A percentile compares a stretch with the other conserved stretches of the same genome.
Evolutionary conservation across 1,140 invertebrate genomes (phyloP).

Genomic region (Cyclina sinensis): DNA sequence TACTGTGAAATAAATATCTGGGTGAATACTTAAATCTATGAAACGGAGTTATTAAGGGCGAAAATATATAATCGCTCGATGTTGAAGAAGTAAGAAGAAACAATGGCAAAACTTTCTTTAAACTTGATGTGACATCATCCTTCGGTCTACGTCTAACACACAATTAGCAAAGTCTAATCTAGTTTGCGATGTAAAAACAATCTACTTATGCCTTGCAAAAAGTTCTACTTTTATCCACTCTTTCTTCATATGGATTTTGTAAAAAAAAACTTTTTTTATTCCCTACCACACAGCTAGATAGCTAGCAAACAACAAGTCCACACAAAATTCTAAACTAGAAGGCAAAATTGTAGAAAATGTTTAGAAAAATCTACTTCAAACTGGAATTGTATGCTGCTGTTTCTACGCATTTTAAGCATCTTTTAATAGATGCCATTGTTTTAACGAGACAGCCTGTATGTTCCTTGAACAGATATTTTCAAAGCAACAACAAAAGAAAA

Average conservation of each 20-base stretch:
- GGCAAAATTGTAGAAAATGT: constrained; percentile 17
- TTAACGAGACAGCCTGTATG: constrained; percentile 52
- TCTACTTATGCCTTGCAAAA: neutral
- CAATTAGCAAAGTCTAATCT: neutral
- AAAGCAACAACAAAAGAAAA: no score
- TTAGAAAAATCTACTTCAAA: neutral
- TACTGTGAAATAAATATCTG: no score
- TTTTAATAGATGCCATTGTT: neutral
- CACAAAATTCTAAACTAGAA: constrained; percentile 49
- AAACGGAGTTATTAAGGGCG: neutral
- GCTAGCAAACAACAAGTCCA: constrained; percentile 41
- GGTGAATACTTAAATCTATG: neutral
- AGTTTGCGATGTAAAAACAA: neutral
- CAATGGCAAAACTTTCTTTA: neutral
- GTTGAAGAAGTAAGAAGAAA: neutral
- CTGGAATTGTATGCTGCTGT: neutral
- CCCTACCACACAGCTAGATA: constrained; percentile 42
- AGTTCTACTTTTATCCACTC: neutral
- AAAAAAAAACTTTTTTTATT: no score
- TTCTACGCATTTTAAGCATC: neutral
- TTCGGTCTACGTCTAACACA: neutral
- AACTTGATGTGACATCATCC: neutral
- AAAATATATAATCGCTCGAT: no score
- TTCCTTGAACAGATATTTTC: neutral
- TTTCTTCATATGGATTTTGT: no score